Evolutionary conservation across 1,140 invertebrate species (phyloP).

Genomic region (Bacillus rossius): DNA sequence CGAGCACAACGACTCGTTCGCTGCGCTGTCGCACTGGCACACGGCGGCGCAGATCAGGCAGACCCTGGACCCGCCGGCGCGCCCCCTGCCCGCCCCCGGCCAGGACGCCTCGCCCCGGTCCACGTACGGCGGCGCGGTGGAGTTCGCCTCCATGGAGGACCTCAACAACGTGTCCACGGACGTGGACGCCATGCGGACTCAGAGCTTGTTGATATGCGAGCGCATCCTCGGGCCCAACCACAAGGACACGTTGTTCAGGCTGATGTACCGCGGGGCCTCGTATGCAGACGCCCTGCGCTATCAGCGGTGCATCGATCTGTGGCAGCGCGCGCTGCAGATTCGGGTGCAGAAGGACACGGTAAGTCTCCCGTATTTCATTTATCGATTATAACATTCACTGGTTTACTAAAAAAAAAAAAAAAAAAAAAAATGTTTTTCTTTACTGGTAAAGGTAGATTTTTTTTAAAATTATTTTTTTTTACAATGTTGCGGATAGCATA

Average conservation of each 20-base stretch:
- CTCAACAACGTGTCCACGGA: slow-evolving; percentile 65
- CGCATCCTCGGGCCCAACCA: slow-evolving; percentile 72
- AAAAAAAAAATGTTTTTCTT: too few relatives aligned
- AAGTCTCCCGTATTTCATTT: slow-evolving; percentile 2
- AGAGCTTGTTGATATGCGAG: slow-evolving; percentile 77
- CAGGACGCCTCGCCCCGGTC: slow-evolving; percentile 45
- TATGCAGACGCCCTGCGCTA: slow-evolving; percentile 81
- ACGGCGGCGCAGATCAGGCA: slow-evolving; percentile 53
- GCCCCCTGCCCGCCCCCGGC: too few relatives aligned
- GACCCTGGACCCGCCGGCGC: slow-evolving; percentile 21
- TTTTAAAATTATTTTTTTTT: too few relatives aligned
- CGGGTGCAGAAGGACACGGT: slow-evolving; percentile 72
- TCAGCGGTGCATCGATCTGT: slow-evolving; percentile 80
- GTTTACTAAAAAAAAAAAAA: too few relatives aligned
- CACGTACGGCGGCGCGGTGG: slow-evolving; percentile 57
- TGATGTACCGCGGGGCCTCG: slow-evolving; percentile 71
- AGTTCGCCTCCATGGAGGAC: slow-evolving; percentile 66
- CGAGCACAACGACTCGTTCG: slow-evolving; percentile 67
- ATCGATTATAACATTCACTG: too few relatives aligned
- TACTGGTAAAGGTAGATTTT: too few relatives aligned
- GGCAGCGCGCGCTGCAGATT: slow-evolving; percentile 72
- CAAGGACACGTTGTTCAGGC: slow-evolving; percentile 78
- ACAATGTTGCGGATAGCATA: too few relatives aligned
- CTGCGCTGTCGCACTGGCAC: slow-evolving; percentile 60
- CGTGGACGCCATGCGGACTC: slow-evolving; percentile 73